Base-by-base conservation (phyloP, 2,797 vertebrate species). In the Acridotheres tristis region DNA sequence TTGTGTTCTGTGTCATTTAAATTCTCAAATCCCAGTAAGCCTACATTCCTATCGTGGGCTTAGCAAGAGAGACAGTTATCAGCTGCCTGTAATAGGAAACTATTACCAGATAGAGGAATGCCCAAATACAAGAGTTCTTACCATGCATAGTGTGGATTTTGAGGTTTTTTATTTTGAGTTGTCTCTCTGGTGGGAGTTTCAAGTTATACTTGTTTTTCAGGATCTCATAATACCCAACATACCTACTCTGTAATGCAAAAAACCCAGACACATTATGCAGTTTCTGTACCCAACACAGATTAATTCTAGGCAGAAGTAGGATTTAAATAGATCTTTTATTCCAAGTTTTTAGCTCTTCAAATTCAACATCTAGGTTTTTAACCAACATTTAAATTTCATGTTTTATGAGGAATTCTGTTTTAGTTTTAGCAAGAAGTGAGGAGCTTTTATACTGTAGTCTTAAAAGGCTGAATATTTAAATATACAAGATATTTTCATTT, bases 161-260 rank as follows among this genome's bases (percentile, higher is more conserved):
- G 82, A 99, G 84, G 97, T 97, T 99, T 96, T 98, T 99, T 94
- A 99, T 98, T 93, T 58, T 97, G 74, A 99, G 97, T 69, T 86
- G 96, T 96, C 98, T 98, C 63, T 97, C 96, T 74, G 98, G 98
- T 95, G 99, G 99, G 40, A 99, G 96, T 92, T 97, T 97, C 94
- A 98, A 97, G 90, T 98, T 96, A 95, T 98, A 99, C 89, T 96
- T 98, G 62, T 94, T 98, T 97, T 99, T 99, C 98, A 99, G 97
- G 87, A 98, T 97, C 92, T 99, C 99, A 92, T 99, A 99, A 97
- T 99, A 99, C 23, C 98, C 98, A 75, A 99, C 99, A 38, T 99
- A 99, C 79, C 99, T 98, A 96, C 98, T 99, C 99, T 99, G 97
- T 42, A 96, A 97, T 68, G 88, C 67, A 97, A 95, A 85, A 97